Evolutionary conservation across 2,113 vertebrate species (phyloP), one percentile per base, ranked within the genome.

Genomic region (Carassius gibelio): DNA sequence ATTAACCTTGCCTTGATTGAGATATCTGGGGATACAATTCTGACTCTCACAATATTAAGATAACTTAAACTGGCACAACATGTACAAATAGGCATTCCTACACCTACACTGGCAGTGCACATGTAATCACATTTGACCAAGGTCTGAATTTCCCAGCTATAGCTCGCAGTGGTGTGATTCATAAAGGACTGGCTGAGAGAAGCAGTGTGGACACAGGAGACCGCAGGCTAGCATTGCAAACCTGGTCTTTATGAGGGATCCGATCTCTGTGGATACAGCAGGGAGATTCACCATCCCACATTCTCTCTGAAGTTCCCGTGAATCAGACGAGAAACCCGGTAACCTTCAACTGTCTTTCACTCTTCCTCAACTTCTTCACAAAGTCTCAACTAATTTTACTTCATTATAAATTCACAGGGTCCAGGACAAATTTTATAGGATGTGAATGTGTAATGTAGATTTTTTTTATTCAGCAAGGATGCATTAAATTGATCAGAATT

Each of bases 181-280:
- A 83, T 82, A 82, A 82, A 71, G 48, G 66, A 30, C 64, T 55
- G 45, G 30, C 21, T 72, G 26, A 80, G 45, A 69, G 48, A 17
- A 69, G 45, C 79, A 50, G 23, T 11, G 9, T 7, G 9, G 19
- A 72, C 34, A 38, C 26, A 72, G 30, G n/a, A 77, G 15, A 45
- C 19, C 13, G 13, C 50, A 50, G 26, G 48, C 50, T 34, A 68
- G 17, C 30, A 42, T 48, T 48, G 10, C 11, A 48, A 48, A 48
- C 45, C 11, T 48, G 9, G 45, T 1, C 45, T 48, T 48, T 48
- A 48, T 48, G 30, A 48, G 45, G 45, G 45, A 48, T 11, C 10
- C 11, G 45, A 48, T 48, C 45, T 48, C 45, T 48, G 10, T 48
- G 45, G 45, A 48, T 48, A 48, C 45, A 48, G 4, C 45, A 48